Evolutionary conservation across 2,797 vertebrate genomes (phyloP).

Genomic region (Hippopotamyrus pictus): DNA sequence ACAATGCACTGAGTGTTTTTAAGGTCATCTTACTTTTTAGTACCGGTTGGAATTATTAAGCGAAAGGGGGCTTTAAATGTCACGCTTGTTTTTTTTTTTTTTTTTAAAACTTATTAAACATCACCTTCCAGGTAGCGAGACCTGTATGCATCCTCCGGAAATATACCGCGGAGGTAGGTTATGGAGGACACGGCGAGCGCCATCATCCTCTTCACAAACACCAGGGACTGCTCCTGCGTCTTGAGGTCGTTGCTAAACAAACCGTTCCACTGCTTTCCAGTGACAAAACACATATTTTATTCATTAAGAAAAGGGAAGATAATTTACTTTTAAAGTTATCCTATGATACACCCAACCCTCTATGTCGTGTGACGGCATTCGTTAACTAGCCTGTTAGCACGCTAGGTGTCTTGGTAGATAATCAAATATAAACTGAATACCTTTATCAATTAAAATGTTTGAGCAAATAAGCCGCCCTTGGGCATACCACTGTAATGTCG

Average conservation of each 20-base stretch:
- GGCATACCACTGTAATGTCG: conserved; percentile 51
- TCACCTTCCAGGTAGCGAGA: conserved; percentile 64
- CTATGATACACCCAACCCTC: neutral
- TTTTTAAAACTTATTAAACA: neutral
- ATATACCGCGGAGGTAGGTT: conserved; percentile 66
- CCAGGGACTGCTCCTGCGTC: conserved; percentile 50
- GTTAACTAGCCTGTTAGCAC: neutral
- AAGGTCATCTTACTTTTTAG: neutral
- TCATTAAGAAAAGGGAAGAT: neutral
- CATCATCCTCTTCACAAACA: conserved; percentile 64
- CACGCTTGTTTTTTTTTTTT: neutral
- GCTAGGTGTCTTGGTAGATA: neutral
- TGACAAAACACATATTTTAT: neutral
- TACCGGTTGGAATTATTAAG: neutral
- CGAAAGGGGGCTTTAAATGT: neutral
- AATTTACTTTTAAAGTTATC: neutral
- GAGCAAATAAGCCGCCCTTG: neutral
- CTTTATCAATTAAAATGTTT: neutral
- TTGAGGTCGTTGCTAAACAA: conserved; percentile 54
- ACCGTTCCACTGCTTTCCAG: conserved; percentile 48
- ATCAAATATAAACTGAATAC: neutral
- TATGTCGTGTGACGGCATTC: neutral
- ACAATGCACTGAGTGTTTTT: neutral
- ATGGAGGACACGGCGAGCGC: conserved; percentile 57
- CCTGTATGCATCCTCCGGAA: conserved; percentile 62